Percentiles rank a stretch among this genome's conserved stretches.
These are phyloP conservation scores for Microchrysa polita DNA, from an alignment of 2,888 invertebrate genomes.

Conservation along the genomic window DNA sequence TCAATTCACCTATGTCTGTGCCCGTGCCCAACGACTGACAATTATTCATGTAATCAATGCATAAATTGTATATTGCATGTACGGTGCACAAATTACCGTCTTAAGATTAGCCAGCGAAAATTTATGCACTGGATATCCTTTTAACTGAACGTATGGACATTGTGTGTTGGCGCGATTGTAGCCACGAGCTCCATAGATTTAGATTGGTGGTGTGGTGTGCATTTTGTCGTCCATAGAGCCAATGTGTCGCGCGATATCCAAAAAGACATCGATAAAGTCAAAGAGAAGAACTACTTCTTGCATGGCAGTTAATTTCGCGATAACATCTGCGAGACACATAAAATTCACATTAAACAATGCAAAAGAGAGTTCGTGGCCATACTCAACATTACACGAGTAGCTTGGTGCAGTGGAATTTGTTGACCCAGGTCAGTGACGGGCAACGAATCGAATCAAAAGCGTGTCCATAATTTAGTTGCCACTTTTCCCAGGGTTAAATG, in stretches of 20 bases:
- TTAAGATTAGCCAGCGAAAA: constrained; percentile 48
- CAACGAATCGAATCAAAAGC: constrained; percentile 37
- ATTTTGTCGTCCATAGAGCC: constrained; percentile 5
- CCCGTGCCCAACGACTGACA: constrained; percentile 15
- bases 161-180: constrained; percentile 5
- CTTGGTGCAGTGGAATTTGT: constrained; percentile 37
- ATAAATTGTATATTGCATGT: constrained; percentile 46
- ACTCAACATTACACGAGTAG: constrained; percentile 43
- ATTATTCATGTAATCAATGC: constrained; percentile 49
- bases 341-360: constrained; percentile 49
- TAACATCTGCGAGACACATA: constrained; percentile 50
- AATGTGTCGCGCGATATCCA: constrained; percentile 8
- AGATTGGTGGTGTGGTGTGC: background rate
- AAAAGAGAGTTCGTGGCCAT: constrained; percentile 42
- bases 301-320: constrained; percentile 49
- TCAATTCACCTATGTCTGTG: background rate
- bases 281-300: constrained; percentile 41
- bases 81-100: constrained; percentile 46
- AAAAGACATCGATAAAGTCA: constrained; percentile 32
- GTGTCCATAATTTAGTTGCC: constrained; percentile 46
- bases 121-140: constrained; percentile 47
- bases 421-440: constrained; percentile 48
- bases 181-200: background rate
- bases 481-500: constrained; percentile 17
- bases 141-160: too few species aligned